These are phyloP conservation scores for Phalanger gymnotis DNA, from an alignment of 2,797 vertebrate genomes.

Conservation along the genomic window DNA sequence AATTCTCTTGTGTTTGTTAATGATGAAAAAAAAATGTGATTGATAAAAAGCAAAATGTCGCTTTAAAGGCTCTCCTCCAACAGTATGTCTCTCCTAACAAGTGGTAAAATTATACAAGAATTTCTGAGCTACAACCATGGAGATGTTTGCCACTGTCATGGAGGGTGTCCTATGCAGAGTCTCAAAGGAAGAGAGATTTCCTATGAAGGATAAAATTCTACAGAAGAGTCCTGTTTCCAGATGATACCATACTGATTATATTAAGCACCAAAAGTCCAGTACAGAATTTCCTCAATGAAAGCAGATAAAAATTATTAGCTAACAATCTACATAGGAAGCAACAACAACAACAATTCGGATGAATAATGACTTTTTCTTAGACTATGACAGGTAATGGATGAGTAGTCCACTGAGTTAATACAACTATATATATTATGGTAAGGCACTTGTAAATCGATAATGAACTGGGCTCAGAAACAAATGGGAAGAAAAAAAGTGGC, in stretches of 20 bases:
- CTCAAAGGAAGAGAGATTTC: not conserved
- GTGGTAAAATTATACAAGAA: not conserved
- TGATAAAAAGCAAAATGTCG: not conserved
- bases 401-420: not conserved
- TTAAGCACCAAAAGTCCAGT: not conserved
- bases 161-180: not conserved
- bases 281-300: not conserved
- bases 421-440: not conserved
- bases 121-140: not conserved
- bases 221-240: not conserved
- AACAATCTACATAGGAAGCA: not conserved
- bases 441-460: not conserved
- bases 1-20: not conserved
- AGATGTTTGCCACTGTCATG: not conserved
- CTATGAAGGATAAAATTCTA: not conserved
- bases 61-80: not conserved
- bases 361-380: not conserved
- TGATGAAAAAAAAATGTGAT: not conserved
- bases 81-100: not conserved
- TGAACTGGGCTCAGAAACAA: not conserved
- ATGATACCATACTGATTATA: not conserved
- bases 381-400: not conserved
- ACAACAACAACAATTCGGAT: not conserved
- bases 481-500: not conserved
- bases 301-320: not conserved